These are phyloP conservation scores for Synaphobranchus kaupii DNA, from an alignment of 2,797 vertebrate species.

Conservation along the genomic window DNA sequence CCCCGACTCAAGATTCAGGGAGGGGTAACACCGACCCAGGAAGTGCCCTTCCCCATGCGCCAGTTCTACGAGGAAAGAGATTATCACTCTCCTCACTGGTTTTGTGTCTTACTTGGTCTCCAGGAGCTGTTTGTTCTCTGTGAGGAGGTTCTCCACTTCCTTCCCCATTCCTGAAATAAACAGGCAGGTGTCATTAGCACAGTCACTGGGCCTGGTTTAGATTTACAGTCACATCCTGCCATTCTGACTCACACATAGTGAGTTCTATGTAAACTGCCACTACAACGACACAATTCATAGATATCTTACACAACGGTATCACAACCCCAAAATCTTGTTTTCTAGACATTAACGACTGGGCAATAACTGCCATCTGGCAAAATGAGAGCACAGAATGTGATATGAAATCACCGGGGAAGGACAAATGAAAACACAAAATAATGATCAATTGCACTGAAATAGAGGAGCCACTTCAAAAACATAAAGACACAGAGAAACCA, in stretches of 20 bases:
- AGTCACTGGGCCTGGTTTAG: neutral
- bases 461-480: neutral
- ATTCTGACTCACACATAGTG: neutral
- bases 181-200: slow-evolving; percentile 8
- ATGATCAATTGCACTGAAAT: neutral
- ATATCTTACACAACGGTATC: neutral
- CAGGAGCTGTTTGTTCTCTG: slow-evolving; percentile 95
- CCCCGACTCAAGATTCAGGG: neutral
- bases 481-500: neutral
- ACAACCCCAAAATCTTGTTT: neutral
- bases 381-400: neutral
- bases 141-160: slow-evolving; percentile 95
- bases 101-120: slow-evolving; percentile 94
- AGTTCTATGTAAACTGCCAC: neutral
- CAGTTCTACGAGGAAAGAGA: neutral
- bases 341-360: neutral
- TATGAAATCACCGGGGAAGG: neutral
- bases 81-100: neutral
- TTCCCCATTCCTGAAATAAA: slow-evolving; percentile 90
- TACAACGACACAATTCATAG: neutral
- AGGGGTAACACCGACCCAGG: neutral
- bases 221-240: neutral
- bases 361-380: neutral
- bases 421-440: neutral
- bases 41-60: neutral